These are phyloP conservation scores for Apeira syringaria DNA, from an alignment of 2,888 invertebrate genomes.

Conservation along the genomic window DNA sequence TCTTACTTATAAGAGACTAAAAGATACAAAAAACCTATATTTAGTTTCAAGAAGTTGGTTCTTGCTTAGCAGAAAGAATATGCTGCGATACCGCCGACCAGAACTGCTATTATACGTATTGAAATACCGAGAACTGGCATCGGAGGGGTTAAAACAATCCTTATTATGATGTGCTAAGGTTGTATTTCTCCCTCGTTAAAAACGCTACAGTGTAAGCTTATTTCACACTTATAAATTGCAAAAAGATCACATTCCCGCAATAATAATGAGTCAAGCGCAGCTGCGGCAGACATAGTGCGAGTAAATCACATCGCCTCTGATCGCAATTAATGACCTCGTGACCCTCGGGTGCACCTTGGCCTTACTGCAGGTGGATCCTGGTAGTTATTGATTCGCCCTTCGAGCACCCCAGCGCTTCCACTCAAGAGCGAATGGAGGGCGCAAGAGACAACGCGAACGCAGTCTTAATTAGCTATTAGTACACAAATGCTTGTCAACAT, in stretches of 20 bases:
- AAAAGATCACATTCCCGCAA: constrained; percentile 34
- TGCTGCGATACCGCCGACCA: too few relatives aligned
- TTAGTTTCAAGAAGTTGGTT: too few relatives aligned
- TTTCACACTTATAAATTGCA: constrained; percentile 26
- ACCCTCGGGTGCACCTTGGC: constrained; percentile 36
- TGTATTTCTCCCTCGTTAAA: neutral
- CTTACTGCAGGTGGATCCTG: constrained; percentile 28
- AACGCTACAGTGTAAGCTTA: constrained; percentile 21
- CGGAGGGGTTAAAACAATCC: too few relatives aligned
- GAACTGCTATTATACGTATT: too few relatives aligned
- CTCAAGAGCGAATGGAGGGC: constrained; percentile 9
- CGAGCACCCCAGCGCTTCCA: constrained; percentile 24
- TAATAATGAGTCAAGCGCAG: constrained; percentile 72
- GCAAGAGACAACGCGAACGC: constrained; percentile 5
- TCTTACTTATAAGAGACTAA: too few relatives aligned
- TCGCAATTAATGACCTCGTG: constrained; percentile 65
- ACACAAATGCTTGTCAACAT: too few relatives aligned
- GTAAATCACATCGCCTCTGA: constrained; percentile 68
- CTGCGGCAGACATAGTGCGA: constrained; percentile 59
- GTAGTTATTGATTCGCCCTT: constrained; percentile 37
- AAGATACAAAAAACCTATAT: too few relatives aligned
- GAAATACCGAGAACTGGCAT: too few relatives aligned
- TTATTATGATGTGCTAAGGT: neutral
- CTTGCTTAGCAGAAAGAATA: too few relatives aligned
- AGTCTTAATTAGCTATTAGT: neutral